Evolutionary conservation across 2,797 vertebrate species (phyloP).

Genomic region (Dallia pectoralis): DNA sequence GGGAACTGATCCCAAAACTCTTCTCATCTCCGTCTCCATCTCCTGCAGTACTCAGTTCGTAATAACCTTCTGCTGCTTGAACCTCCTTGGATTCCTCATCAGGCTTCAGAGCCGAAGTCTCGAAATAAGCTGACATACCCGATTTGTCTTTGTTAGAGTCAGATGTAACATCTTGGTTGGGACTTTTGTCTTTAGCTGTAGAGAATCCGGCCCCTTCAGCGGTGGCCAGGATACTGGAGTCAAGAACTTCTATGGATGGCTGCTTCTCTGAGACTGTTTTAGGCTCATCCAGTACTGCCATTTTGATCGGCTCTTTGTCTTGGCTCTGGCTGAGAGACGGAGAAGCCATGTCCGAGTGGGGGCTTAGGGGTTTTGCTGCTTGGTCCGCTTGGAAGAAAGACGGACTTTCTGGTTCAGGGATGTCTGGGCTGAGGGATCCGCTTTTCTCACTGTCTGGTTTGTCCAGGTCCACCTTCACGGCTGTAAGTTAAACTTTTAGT

Average conservation of each 20-base stretch:
- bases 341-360: slow-evolving; percentile 63
- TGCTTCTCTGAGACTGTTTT: slow-evolving; percentile 75
- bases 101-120: slow-evolving; percentile 89
- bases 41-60: slow-evolving; percentile 89
- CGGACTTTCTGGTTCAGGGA: slow-evolving; percentile 80
- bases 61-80: slow-evolving; percentile 86
- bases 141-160: slow-evolving; percentile 68
- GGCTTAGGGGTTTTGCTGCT: slow-evolving; percentile 67
- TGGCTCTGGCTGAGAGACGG: slow-evolving; percentile 52
- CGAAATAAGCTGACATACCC: slow-evolving; percentile 98
- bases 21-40: slow-evolving; percentile 70
- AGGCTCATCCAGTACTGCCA: slow-evolving; percentile 60
- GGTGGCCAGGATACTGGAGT: slow-evolving; percentile 61
- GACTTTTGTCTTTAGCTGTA: slow-evolving; percentile 48
- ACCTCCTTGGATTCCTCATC: slow-evolving; percentile 66
- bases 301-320: slow-evolving; percentile 65
- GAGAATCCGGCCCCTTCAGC: slow-evolving; percentile 55
- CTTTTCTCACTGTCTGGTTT: slow-evolving; percentile 75
- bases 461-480: slow-evolving; percentile 94
- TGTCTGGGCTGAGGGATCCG: slow-evolving; percentile 79
- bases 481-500: slow-evolving; percentile 97
- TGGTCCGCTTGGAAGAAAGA: slow-evolving; percentile 79
- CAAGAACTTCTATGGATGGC: slow-evolving; percentile 72
- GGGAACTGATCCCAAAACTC: slow-evolving; percentile 28
- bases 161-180: slow-evolving; percentile 46